Conservation (phyloP, 1,140 invertebrate genomes). For the Phortica variegata region DNA sequence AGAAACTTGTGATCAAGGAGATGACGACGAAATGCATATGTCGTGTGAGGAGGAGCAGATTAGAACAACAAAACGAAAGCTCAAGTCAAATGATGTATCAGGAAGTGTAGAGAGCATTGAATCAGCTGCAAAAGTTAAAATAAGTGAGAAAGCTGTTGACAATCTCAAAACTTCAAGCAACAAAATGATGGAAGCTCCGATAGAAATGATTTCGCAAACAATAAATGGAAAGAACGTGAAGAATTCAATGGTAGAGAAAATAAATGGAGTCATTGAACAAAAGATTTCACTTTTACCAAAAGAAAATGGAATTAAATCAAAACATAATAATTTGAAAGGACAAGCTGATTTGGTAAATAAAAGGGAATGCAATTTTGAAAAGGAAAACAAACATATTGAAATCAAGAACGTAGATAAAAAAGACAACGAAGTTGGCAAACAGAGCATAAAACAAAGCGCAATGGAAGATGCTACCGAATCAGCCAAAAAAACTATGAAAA, state of each 20-base stretch:
- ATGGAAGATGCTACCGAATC: neutral
- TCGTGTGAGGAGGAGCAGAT: conserved; percentile 20
- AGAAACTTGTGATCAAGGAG: neutral
- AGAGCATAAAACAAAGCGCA: neutral
- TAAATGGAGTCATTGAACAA: no score
- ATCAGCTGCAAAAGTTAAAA: neutral
- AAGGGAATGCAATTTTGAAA: neutral
- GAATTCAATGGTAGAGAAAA: no score
- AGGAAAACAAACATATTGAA: neutral
- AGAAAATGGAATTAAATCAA: no score
- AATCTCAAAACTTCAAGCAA: neutral
- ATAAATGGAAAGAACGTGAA: neutral
- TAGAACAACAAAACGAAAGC: conserved; percentile 10
- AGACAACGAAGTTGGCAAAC: neutral
- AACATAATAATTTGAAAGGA: no score
- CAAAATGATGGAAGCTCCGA: no score
- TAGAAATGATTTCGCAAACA: no score
- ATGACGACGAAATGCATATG: conserved; percentile 28
- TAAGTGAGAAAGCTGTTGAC: neutral
- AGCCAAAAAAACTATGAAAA: neutral
- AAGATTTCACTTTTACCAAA: no score
- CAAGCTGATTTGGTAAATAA: no score
- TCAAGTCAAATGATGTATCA: no score
- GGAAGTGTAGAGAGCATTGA: neutral
- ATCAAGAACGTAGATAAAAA: neutral